Evolutionary conservation across 2,797 vertebrate genomes (phyloP).

Genomic region (Enteromius unitaeniatus): DNA sequence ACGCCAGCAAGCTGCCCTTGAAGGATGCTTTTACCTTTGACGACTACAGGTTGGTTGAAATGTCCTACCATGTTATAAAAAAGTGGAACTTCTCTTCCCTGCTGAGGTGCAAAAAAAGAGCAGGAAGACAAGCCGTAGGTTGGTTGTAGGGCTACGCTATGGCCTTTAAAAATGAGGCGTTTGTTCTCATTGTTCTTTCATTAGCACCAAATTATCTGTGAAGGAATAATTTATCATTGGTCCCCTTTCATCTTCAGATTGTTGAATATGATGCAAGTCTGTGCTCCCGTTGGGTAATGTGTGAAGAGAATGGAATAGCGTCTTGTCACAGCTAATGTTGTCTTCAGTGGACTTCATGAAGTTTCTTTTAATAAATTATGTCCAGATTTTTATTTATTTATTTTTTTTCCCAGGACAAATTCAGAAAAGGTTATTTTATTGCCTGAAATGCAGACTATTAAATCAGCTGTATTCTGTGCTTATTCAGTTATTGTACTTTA

Average conservation of each 20-base stretch:
- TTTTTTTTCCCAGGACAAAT: not conserved
- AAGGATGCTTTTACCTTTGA: conserved; percentile 98
- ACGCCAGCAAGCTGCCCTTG: conserved; percentile 94
- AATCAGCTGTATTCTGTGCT: not conserved
- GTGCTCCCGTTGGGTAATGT: conserved; percentile 56
- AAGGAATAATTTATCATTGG: conserved; percentile 70
- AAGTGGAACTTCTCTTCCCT: conserved; percentile 44
- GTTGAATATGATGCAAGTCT: conserved; percentile 65
- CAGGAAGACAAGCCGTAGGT: not conserved
- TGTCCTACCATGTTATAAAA: conserved; percentile 40
- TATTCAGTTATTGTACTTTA: too few relatives aligned
- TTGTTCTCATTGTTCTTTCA: conserved; percentile 70
- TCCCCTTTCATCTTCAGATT: conserved; percentile 62
- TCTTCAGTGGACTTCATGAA: conserved; percentile 36
- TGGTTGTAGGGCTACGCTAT: conserved; percentile 48
- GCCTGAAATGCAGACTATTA: not conserved
- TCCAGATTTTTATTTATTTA: conserved; percentile 37
- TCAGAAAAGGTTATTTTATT: not conserved
- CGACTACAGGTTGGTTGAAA: conserved; percentile 94
- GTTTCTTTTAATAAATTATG: conserved; percentile 39
- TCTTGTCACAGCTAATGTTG: conserved; percentile 54
- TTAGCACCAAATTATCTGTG: conserved; percentile 69
- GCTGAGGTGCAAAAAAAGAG: not conserved
- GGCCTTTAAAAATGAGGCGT: conserved; percentile 61
- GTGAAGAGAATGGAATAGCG: conserved; percentile 46